Evolutionary conservation across 2,113 vertebrate species (phyloP).

Genomic region (Amazona vittata): DNA sequence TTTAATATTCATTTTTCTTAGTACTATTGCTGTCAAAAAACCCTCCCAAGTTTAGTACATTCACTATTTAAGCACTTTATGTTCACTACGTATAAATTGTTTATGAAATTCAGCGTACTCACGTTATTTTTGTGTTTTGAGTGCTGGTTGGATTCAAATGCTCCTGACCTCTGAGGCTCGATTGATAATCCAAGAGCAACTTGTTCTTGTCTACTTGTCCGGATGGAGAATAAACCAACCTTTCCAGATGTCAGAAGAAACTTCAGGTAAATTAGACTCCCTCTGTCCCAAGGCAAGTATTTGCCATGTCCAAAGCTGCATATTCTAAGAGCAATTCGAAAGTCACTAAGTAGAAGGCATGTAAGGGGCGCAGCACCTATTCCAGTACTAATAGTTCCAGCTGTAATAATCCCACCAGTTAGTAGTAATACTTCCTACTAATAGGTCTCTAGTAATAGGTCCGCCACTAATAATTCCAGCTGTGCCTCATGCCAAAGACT

Average conservation of each 20-base stretch:
- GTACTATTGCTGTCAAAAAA: background rate
- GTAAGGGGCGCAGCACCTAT: background rate
- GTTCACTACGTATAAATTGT: background rate
- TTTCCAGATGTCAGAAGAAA: background rate
- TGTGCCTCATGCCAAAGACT: background rate
- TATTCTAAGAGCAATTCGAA: background rate
- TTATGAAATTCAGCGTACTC: background rate
- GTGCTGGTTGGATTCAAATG: background rate
- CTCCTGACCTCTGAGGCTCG: background rate
- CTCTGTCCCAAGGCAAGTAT: rapidly evolving
- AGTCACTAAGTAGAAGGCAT: background rate
- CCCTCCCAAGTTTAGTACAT: background rate
- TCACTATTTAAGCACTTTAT: background rate
- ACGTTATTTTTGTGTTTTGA: background rate
- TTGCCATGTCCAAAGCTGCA: background rate
- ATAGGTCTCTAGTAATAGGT: background rate
- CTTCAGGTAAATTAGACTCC: background rate
- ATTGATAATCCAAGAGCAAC: background rate
- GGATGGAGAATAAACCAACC: background rate
- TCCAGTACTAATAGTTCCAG: background rate
- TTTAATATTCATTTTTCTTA: background rate
- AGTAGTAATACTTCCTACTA: background rate
- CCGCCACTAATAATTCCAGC: background rate
- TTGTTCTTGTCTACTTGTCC: background rate
- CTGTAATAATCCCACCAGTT: background rate